Evolutionary conservation across 2,888 invertebrate species (phyloP).

Genomic region (Drosophila nigricruria): DNA sequence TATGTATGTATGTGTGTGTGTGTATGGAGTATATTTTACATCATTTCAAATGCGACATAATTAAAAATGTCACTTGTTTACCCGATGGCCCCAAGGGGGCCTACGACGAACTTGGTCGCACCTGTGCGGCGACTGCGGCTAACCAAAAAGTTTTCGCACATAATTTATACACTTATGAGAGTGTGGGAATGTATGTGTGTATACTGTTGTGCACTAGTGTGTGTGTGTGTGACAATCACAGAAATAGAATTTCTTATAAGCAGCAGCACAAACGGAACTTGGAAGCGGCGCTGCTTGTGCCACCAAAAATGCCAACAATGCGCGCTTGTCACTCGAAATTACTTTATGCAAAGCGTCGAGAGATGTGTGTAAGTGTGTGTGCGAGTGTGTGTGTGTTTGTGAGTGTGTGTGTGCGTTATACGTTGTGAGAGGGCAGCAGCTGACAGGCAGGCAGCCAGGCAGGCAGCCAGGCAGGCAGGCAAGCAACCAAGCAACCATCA

Average conservation of each 20-base stretch:
- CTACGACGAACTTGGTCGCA: slow-evolving; percentile 38
- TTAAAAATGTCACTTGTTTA: slow-evolving; percentile 67
- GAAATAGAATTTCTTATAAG: slow-evolving; percentile 67
- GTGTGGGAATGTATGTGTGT: slow-evolving; percentile 7
- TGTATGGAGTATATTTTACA: slow-evolving; percentile 27
- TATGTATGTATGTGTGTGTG: background rate
- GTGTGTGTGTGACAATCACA: slow-evolving; percentile 58
- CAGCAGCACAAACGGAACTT: slow-evolving; percentile 10
- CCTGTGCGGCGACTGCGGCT: slow-evolving; percentile 50
- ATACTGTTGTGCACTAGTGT: no score
- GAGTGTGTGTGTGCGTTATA: background rate
- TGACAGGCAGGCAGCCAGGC: slow-evolving; percentile 47
- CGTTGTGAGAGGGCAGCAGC: slow-evolving; percentile 37
- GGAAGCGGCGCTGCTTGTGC: slow-evolving; percentile 21
- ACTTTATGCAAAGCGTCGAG: slow-evolving; percentile 63
- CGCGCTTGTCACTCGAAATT: slow-evolving; percentile 67
- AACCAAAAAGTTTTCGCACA: slow-evolving; percentile 59
- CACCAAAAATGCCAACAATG: slow-evolving; percentile 63
- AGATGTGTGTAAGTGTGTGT: slow-evolving; percentile 13
- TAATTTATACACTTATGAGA: slow-evolving; percentile 53
- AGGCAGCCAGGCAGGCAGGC: slow-evolving; percentile 20
- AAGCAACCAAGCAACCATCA: slow-evolving; percentile 30
- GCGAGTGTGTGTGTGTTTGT: background rate
- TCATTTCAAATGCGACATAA: slow-evolving; percentile 64
- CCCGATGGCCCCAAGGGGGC: slow-evolving; percentile 6